Percentiles rank a stretch among this genome's conserved stretches.
Conservation (phyloP, 2,888 invertebrate genomes). For the Eupithecia subfuscata region DNA sequence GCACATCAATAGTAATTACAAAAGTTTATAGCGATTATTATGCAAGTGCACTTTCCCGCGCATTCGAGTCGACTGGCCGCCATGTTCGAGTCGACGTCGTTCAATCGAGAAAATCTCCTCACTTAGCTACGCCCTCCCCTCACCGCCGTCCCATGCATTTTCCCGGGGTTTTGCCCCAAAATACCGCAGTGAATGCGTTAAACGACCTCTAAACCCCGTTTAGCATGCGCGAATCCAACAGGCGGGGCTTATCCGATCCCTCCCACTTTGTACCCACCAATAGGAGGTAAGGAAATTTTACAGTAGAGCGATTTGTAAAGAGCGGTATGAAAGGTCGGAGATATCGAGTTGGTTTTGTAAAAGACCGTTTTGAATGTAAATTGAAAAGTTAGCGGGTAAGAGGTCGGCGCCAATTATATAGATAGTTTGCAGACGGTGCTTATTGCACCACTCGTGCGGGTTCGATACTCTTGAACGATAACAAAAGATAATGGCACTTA, state of each 20-base stretch:
- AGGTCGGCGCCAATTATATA: conserved; percentile 80
- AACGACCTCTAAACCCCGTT: conserved; percentile 80
- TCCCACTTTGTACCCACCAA: conserved; percentile 62
- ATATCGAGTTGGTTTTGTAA: conserved; percentile 79
- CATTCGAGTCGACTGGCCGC: conserved; percentile 72
- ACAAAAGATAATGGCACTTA: background rate
- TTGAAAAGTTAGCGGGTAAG: conserved; percentile 80
- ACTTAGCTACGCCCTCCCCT: conserved; percentile 81
- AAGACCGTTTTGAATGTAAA: conserved; percentile 84
- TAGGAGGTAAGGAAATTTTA: conserved; percentile 62
- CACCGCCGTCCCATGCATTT: conserved; percentile 80
- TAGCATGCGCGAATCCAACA: conserved; percentile 75
- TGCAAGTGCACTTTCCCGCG: conserved; percentile 74
- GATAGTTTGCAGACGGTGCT: conserved; percentile 50
- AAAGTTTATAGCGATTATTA: background rate
- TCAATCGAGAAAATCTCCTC: conserved; percentile 80
- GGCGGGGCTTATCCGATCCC: conserved; percentile 66
- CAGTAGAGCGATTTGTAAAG: conserved; percentile 72
- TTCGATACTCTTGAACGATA: background rate
- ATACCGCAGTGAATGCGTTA: conserved; percentile 71
- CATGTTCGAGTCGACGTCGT: conserved; percentile 74
- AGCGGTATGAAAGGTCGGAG: conserved; percentile 72
- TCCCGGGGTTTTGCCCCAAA: conserved; percentile 82
- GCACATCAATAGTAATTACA: background rate
- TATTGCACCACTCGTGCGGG: conserved; percentile 3